Conservation (phyloP, 2,113 vertebrate genomes). For the Tapirus terrestris region DNA sequence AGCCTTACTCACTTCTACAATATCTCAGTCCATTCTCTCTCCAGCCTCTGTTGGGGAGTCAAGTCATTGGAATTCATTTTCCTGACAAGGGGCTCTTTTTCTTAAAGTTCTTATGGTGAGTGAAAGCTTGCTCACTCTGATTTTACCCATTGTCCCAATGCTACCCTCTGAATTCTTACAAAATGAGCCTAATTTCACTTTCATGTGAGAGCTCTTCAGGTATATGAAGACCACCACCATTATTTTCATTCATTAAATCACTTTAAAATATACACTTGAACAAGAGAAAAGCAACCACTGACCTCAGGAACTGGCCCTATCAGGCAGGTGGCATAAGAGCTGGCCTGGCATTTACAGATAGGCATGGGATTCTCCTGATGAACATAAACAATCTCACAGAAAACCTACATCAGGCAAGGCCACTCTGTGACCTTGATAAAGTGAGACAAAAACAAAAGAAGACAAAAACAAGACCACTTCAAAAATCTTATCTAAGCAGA, state of each 20-base stretch:
- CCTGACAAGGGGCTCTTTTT: background rate
- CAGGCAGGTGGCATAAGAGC: background rate
- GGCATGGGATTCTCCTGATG: background rate
- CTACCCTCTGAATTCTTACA: background rate
- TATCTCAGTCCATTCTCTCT: background rate
- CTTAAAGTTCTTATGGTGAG: background rate
- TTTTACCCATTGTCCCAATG: background rate
- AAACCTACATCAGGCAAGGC: background rate
- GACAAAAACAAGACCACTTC: background rate
- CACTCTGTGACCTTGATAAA: background rate
- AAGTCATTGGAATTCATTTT: background rate
- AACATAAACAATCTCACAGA: background rate
- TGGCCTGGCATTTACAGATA: background rate
- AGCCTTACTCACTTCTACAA: background rate
- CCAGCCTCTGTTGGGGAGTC: background rate
- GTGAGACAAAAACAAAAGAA: background rate
- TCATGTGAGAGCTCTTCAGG: background rate
- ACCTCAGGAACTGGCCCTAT: background rate
- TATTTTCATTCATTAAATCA: background rate
- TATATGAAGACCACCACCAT: background rate
- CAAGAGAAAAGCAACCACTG: background rate
- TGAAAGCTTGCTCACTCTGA: background rate
- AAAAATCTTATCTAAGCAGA: background rate
- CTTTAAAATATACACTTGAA: background rate
- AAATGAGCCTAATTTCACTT: background rate